phyloP scores from a whole-genome alignment of 1,140 invertebrate species.

The Pseudomyrmex cubaensis region DNA sequence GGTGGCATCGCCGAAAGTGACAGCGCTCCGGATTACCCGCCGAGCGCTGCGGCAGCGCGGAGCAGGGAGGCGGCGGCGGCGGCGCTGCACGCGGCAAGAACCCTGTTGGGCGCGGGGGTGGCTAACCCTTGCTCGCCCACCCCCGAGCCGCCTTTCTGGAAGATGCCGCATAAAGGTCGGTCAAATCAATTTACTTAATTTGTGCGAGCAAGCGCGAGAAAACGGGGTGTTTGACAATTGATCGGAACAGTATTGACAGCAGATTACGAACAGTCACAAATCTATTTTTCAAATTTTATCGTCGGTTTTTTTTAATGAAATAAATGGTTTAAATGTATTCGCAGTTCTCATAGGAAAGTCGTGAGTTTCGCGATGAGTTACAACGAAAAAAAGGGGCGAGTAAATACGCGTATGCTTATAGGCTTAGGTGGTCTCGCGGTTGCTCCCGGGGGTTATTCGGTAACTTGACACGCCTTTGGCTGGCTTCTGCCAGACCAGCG shows the following conservation, averaged over 20 bases:
- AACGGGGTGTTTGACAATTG: slow-evolving; percentile 25
- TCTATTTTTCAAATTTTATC: not conserved
- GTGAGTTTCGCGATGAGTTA: slow-evolving; percentile 65
- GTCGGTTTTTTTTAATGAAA: slow-evolving; percentile 21
- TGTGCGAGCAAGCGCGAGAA: not conserved
- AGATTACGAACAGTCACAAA: not conserved
- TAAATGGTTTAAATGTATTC: slow-evolving; percentile 43
- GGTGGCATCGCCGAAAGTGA: slow-evolving; percentile 82
- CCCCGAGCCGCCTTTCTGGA: slow-evolving; percentile 87
- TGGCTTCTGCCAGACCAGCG: slow-evolving; percentile 85
- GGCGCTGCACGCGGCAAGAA: slow-evolving; percentile 86
- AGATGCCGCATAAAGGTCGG: slow-evolving; percentile 87
- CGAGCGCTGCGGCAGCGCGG: slow-evolving; percentile 84
- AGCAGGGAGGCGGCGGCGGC: slow-evolving; percentile 84
- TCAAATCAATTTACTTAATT: slow-evolving; percentile 57
- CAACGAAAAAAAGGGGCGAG: slow-evolving; percentile 46
- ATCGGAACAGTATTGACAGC: not conserved
- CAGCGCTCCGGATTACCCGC: slow-evolving; percentile 83
- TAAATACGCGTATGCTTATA: slow-evolving; percentile 75
- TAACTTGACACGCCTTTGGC: slow-evolving; percentile 83
- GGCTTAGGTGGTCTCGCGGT: slow-evolving; percentile 79
- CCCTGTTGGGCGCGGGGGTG: slow-evolving; percentile 86
- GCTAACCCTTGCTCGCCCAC: slow-evolving; percentile 86
- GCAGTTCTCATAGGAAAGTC: slow-evolving; percentile 50
- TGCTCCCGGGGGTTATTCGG: slow-evolving; percentile 80